Conservation (phyloP, 2,888 invertebrate genomes). For the Caradrina clavipalpis region DNA sequence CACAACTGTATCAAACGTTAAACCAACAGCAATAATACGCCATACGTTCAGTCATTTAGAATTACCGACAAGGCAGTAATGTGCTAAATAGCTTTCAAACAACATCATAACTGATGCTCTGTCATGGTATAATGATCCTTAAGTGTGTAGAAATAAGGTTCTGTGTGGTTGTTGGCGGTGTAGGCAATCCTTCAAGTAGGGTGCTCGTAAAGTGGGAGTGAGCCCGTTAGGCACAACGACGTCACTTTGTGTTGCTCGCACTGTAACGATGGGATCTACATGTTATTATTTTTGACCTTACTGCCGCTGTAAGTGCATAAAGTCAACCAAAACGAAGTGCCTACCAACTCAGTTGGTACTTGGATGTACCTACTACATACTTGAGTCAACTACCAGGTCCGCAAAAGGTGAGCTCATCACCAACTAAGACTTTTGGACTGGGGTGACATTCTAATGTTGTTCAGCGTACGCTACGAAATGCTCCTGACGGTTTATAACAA, state of each 20-base stretch:
- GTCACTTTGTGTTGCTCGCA: slow-evolving; percentile 37
- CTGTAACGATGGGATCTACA: slow-evolving; percentile 26
- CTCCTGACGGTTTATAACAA: background rate
- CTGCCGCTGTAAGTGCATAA: background rate
- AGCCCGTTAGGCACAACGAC: slow-evolving; percentile 53
- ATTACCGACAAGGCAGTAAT: slow-evolving; percentile 57
- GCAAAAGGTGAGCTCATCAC: no score
- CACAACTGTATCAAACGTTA: slow-evolving; percentile 46
- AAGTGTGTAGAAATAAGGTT: slow-evolving; percentile 4
- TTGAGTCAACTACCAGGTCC: no score
- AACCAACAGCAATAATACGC: slow-evolving; percentile 39
- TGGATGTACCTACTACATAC: background rate
- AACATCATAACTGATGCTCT: slow-evolving; percentile 23
- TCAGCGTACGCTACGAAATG: background rate
- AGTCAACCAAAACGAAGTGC: no score
- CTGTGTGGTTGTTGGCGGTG: background rate
- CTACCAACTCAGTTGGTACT: no score
- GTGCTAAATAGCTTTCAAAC: slow-evolving; percentile 56
- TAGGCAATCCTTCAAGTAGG: slow-evolving; percentile 59
- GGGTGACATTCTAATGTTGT: background rate
- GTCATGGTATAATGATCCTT: slow-evolving; percentile 6
- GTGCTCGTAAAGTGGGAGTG: slow-evolving; percentile 61
- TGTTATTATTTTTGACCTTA: slow-evolving; percentile 20
- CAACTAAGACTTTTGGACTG: background rate
- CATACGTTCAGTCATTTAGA: slow-evolving; percentile 48